Conservation (phyloP, 2,113 vertebrate genomes). For the Galeopterus variegatus region DNA sequence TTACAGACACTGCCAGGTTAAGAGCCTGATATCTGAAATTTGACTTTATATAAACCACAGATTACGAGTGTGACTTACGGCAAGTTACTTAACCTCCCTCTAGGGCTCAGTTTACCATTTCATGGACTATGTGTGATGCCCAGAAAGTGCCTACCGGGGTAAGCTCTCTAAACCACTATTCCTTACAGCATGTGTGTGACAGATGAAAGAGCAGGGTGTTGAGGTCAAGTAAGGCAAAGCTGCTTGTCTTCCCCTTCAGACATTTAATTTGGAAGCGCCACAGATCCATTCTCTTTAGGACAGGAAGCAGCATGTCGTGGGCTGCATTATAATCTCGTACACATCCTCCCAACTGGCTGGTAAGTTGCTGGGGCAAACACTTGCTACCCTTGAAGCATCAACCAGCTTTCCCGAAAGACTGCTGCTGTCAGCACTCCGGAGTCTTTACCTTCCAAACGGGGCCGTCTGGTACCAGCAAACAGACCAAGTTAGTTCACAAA, state of each 20-base stretch:
- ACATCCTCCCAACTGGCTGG: neutral
- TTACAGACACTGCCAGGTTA: neutral
- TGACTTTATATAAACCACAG: neutral
- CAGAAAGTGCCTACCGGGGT: neutral
- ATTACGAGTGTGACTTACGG: neutral
- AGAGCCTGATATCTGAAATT: neutral
- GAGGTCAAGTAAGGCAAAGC: slow-evolving; percentile 16
- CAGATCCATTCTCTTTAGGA: neutral
- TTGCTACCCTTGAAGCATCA: neutral
- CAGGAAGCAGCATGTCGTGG: neutral
- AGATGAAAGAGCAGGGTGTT: neutral
- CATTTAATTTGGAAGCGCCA: neutral
- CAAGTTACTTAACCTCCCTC: neutral
- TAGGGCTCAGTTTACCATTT: neutral
- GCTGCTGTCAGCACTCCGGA: neutral
- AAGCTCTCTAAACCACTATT: too few relatives aligned
- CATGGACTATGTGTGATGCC: neutral
- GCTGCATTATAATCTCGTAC: neutral
- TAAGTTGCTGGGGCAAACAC: slow-evolving; percentile 19
- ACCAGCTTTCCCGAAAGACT: neutral
- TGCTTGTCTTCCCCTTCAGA: slow-evolving; percentile 16
- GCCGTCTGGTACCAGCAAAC: slow-evolving; percentile 21
- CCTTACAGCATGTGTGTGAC: neutral
- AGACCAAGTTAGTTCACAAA: slow-evolving; percentile 48
- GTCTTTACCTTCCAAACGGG: slow-evolving; percentile 16